Conservation (phyloP, 2,888 invertebrate genomes). For the Lithophane semibrunnea region DNA sequence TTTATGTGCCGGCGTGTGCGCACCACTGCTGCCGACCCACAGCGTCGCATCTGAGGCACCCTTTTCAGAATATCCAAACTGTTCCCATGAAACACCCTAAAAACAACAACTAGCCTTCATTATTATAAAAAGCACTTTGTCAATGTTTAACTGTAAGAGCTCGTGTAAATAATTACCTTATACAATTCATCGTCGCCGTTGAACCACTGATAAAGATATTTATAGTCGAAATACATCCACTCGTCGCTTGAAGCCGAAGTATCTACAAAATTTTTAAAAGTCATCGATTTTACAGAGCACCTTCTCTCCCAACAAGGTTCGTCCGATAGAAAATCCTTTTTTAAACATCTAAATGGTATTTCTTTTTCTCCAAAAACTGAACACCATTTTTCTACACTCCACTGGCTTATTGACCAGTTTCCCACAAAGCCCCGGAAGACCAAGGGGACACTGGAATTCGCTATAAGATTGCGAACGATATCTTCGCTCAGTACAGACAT, state of each 20-base stretch:
- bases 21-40: conserved; percentile 96
- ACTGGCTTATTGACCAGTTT: conserved; percentile 91
- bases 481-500: conserved; percentile 80
- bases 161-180: conserved; percentile 83
- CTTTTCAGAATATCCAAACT: conserved; percentile 93
- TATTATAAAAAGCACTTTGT: conserved; percentile 18
- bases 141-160: background rate
- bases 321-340: conserved; percentile 81
- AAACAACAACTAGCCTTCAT: conserved; percentile 34
- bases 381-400: conserved; percentile 91
- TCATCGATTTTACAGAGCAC: conserved; percentile 90
- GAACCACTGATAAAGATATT: conserved; percentile 94
- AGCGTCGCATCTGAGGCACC: conserved; percentile 93
- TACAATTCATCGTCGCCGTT: conserved; percentile 89
- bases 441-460: conserved; percentile 84
- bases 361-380: conserved; percentile 88
- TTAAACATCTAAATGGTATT: conserved; percentile 90
- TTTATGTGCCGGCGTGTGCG: conserved; percentile 98
- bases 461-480: conserved; percentile 73
- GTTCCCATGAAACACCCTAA: conserved; percentile 90
- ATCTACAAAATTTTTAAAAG: conserved; percentile 92
- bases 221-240: conserved; percentile 97
- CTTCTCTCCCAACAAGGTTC: conserved; percentile 95
- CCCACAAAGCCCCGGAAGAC: conserved; percentile 89
- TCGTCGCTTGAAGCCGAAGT: conserved; percentile 80